These are phyloP conservation scores for Sitta carolinensis DNA, from an alignment of 2,797 vertebrate genomes.

Conservation along the genomic window DNA sequence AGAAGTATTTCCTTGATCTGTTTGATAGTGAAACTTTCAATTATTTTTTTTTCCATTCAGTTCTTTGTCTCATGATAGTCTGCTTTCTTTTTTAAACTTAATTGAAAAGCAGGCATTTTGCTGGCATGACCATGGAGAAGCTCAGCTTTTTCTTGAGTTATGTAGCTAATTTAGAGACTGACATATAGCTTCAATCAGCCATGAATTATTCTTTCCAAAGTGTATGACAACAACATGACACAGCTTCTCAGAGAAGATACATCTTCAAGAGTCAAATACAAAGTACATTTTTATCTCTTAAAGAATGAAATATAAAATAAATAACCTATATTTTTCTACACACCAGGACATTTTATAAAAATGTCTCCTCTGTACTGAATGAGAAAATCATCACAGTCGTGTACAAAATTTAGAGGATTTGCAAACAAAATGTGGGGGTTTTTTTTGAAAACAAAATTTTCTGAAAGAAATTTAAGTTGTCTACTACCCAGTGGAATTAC, in stretches of 20 bases:
- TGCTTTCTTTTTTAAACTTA: background rate
- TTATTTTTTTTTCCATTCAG: background rate
- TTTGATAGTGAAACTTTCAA: background rate
- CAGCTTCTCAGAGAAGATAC: background rate
- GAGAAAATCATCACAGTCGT: background rate
- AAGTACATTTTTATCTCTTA: background rate
- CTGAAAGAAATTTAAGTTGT: background rate
- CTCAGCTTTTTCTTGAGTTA: background rate
- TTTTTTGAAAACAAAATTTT: background rate
- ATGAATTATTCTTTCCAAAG: background rate
- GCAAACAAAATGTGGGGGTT: too few species aligned
- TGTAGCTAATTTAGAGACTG: background rate
- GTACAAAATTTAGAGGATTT: background rate
- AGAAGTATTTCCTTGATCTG: background rate
- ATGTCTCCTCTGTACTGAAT: background rate
- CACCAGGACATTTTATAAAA: background rate
- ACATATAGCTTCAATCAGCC: background rate
- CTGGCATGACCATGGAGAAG: background rate
- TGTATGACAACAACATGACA: background rate
- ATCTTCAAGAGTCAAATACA: background rate
- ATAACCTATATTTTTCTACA: background rate
- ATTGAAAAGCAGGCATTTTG: background rate
- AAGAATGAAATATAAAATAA: background rate
- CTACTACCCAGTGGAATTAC: background rate
- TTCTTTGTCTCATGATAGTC: background rate